Evolutionary conservation across 2,797 vertebrate genomes (phyloP).

Genomic region (Melanogrammus aeglefinus): DNA sequence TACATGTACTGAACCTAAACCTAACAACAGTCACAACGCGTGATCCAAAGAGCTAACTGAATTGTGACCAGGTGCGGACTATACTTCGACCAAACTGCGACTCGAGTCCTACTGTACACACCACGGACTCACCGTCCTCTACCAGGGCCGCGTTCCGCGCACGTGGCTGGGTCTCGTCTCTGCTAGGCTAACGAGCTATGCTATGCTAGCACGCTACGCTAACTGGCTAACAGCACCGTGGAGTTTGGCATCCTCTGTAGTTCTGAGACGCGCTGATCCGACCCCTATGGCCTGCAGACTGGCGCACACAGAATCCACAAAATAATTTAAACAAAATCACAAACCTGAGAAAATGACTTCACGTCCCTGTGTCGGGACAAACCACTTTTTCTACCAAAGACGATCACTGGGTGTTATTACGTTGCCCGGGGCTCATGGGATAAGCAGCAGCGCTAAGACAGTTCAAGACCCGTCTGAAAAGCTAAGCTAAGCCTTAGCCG

Average conservation of each 20-base stretch:
- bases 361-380: constrained; percentile 36
- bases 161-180: neutral
- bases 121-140: neutral
- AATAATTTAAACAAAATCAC: neutral
- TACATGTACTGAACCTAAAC: neutral
- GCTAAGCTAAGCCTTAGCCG: neutral
- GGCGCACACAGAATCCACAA: neutral
- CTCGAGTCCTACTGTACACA: neutral
- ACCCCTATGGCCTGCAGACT: neutral
- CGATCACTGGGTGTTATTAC: constrained; percentile 1
- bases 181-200: too few relatives aligned
- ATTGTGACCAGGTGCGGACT: neutral
- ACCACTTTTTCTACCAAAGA: constrained; percentile 9
- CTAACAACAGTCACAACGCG: neutral
- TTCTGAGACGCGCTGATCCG: constrained; percentile 41
- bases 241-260: constrained; percentile 67
- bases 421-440: neutral
- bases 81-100: neutral
- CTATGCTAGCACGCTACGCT: constrained; percentile 18
- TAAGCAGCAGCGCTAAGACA: neutral
- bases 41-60: neutral
- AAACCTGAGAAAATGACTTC: constrained; percentile 68
- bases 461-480: neutral
- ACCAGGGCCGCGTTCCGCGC: neutral
- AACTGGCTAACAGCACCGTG: constrained; percentile 60